A percentile compares a stretch with the other conserved stretches of the same genome.
phyloP scores from a whole-genome alignment of 2,888 invertebrate species.

The Sympetrum striolatum region DNA sequence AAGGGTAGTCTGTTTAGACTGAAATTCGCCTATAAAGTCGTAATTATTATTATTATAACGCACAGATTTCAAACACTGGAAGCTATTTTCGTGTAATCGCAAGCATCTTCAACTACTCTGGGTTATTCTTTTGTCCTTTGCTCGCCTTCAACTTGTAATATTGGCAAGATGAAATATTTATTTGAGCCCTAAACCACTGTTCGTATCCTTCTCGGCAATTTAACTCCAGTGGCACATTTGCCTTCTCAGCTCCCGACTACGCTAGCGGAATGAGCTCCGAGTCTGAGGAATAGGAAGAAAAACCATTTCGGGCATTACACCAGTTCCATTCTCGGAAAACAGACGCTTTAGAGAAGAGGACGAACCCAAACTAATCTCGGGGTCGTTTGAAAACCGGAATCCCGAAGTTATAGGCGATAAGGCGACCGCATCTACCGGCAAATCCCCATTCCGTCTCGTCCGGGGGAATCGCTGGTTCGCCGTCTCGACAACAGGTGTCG shows the following conservation, averaged over 20 bases:
- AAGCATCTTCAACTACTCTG: too few species aligned
- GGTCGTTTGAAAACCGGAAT: background rate
- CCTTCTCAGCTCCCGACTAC: background rate
- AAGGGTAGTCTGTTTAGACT: too few species aligned
- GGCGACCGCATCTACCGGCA: background rate
- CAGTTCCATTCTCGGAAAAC: background rate
- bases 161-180: too few species aligned
- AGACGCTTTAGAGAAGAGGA: background rate
- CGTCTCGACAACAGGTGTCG: conserved; percentile 41
- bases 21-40: too few species aligned
- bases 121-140: too few species aligned
- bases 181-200: too few species aligned
- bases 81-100: too few species aligned
- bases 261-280: background rate
- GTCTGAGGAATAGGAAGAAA: background rate
- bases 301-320: background rate
- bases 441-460: background rate
- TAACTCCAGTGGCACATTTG: too few species aligned
- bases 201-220: too few species aligned
- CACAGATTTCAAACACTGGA: too few species aligned
- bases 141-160: too few species aligned
- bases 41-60: too few species aligned
- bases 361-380: background rate
- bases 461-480: conserved; percentile 13
- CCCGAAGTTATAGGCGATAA: background rate